Conservation (phyloP, 2,113 vertebrate genomes). For the Caranx ignobilis region DNA sequence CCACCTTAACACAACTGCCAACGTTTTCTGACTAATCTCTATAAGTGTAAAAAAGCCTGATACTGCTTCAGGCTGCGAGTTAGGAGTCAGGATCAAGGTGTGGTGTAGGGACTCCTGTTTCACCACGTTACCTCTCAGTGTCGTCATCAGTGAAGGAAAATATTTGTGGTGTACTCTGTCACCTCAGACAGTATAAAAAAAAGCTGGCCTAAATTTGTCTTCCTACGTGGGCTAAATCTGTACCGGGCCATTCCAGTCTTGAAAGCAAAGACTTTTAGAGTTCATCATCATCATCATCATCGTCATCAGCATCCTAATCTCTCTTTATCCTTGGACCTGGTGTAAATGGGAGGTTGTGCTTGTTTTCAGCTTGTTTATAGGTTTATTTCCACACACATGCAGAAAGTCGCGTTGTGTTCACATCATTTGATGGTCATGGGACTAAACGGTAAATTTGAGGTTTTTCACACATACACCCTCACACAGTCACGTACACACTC, state of each 20-base stretch:
- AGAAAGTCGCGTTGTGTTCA: constrained; percentile 8
- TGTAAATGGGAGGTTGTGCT: not conserved
- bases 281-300: constrained; percentile 9
- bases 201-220: constrained; percentile 17
- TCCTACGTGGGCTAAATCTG: constrained; percentile 18
- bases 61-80: constrained; percentile 2
- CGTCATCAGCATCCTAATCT: not conserved
- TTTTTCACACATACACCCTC: constrained; percentile 29
- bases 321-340: not conserved
- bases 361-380: not conserved
- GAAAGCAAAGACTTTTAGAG: not conserved
- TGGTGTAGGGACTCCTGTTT: constrained; percentile 43
- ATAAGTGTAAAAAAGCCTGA: not conserved
- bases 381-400: constrained; percentile 1
- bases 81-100: constrained; percentile 38
- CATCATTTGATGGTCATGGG: constrained; percentile 35
- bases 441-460: constrained; percentile 36
- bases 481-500: constrained; percentile 18
- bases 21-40: constrained; percentile 12
- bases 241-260: not conserved
- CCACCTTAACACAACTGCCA: not conserved
- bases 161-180: constrained; percentile 43
- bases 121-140: constrained; percentile 46
- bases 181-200: constrained; percentile 37
- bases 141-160: constrained; percentile 45